Evolutionary conservation across 2,888 invertebrate species (phyloP).

Genomic region (Tiliacea aurago): DNA sequence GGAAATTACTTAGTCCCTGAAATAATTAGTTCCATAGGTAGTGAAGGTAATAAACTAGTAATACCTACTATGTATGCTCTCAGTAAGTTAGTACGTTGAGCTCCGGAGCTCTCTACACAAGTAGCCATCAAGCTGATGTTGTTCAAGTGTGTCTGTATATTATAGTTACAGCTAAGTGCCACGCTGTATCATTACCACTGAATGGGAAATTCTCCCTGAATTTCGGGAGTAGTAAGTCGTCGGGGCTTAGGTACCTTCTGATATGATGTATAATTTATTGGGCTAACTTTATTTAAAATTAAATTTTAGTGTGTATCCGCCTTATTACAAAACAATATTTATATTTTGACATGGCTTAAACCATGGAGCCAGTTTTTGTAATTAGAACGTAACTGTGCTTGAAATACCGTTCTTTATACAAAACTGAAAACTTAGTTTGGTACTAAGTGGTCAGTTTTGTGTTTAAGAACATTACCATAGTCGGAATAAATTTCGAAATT

Average conservation of each 20-base stretch:
- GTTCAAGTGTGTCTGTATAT: slow-evolving; percentile 56
- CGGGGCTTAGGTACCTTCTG: not conserved
- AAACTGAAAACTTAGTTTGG: no score
- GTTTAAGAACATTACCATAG: no score
- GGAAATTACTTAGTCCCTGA: not conserved
- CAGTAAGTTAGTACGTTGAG: slow-evolving; percentile 45
- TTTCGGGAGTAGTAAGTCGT: slow-evolving; percentile 38
- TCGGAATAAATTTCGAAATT: no score
- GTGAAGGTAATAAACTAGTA: slow-evolving; percentile 34
- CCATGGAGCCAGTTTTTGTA: no score
- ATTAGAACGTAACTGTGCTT: no score
- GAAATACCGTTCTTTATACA: no score
- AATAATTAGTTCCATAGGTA: slow-evolving; percentile 16
- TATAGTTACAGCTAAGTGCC: slow-evolving; percentile 58
- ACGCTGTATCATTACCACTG: slow-evolving; percentile 40
- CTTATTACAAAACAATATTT: no score
- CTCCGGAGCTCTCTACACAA: slow-evolving; percentile 59
- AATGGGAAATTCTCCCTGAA: slow-evolving; percentile 51
- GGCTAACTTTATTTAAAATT: slow-evolving; percentile 7
- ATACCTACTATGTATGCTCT: slow-evolving; percentile 42
- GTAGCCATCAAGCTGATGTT: slow-evolving; percentile 59
- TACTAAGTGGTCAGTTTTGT: no score
- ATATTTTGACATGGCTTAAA: no score
- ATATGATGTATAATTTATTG: not conserved
- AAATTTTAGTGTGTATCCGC: not conserved